Percentiles rank a stretch among this genome's conserved stretches.
Conservation (phyloP, 2,113 vertebrate species). For the Eira barbara region DNA sequence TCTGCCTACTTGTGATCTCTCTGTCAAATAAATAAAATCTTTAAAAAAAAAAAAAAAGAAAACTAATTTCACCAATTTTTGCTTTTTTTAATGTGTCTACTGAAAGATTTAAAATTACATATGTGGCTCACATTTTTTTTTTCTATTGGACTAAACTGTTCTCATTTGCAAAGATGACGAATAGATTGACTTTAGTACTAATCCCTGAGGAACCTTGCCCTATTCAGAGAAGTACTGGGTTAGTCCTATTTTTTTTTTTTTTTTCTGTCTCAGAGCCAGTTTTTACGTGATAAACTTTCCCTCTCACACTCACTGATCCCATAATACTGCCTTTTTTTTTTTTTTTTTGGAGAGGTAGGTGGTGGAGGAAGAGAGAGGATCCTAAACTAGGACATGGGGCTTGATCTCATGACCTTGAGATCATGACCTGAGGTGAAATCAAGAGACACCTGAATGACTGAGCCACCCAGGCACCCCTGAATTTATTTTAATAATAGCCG, state of each 20-base stretch:
- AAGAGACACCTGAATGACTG: not conserved
- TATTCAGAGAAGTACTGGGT: not conserved
- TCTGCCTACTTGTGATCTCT: no score
- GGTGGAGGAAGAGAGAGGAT: not conserved
- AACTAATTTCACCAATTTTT: not conserved
- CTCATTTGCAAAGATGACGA: not conserved
- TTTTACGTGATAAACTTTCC: not conserved
- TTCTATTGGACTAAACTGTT: not conserved
- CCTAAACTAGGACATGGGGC: not conserved
- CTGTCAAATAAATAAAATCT: no score
- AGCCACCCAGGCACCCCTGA: not conserved
- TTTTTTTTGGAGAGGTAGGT: not conserved
- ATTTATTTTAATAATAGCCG: constrained; percentile 11
- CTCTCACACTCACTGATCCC: not conserved
- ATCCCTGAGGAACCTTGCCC: not conserved
- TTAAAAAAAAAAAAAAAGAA: no score
- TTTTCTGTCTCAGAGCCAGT: not conserved
- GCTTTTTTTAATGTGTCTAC: not conserved
- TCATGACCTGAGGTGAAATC: not conserved
- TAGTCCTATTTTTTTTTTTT: not conserved
- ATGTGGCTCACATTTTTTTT: not conserved
- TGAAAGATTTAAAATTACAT: not conserved
- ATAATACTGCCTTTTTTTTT: not conserved
- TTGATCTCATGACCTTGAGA: not conserved
- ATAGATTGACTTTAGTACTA: not conserved